Evolutionary conservation across 2,113 vertebrate genomes (phyloP).

Genomic region (Anoplopoma fimbria): DNA sequence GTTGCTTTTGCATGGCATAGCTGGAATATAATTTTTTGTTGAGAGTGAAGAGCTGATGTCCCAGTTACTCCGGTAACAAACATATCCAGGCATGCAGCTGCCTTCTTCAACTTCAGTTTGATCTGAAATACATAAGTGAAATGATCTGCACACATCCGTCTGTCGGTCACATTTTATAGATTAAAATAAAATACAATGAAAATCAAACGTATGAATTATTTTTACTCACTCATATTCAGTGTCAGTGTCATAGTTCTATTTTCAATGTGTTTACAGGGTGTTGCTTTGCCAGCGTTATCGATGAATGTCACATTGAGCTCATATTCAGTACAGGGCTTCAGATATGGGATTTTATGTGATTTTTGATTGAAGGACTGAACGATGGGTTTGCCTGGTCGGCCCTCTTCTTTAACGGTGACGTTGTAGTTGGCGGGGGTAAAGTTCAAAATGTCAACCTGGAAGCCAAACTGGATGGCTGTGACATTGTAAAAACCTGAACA

Average conservation of each 20-base stretch:
- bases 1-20: fast-evolving
- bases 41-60: constrained; percentile 1
- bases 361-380: fast-evolving
- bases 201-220: neutral
- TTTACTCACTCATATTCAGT: constrained; percentile 52
- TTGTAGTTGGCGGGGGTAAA: fast-evolving
- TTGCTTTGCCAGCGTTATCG: fast-evolving
- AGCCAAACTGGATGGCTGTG: neutral
- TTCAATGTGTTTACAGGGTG: fast-evolving
- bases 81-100: fast-evolving
- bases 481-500: constrained; percentile 62
- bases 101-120: fast-evolving
- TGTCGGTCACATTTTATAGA: neutral
- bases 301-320: fast-evolving
- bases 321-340: constrained; percentile 75
- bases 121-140: constrained; percentile 48
- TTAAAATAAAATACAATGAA: neutral
- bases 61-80: constrained; percentile 39
- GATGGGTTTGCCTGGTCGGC: fast-evolving
- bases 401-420: neutral
- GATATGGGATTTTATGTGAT: fast-evolving
- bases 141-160: neutral
- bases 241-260: fast-evolving
- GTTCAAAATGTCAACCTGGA: neutral
- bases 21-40: fast-evolving